phyloP scores from a whole-genome alignment of 2,888 invertebrate genomes.

The Gerris lacustris region DNA sequence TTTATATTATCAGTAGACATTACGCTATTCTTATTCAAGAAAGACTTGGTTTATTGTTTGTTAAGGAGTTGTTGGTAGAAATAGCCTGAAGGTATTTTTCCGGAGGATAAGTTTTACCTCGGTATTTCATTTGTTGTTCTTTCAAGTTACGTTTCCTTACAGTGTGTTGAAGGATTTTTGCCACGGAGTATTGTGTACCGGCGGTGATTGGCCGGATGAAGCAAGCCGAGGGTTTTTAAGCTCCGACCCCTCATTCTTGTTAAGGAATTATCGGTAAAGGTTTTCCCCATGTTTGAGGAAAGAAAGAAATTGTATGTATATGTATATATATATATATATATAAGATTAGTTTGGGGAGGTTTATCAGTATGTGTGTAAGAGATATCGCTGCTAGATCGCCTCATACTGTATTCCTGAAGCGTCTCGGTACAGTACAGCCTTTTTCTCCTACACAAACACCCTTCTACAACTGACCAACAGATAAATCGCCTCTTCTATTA shows the following conservation, averaged over 20 bases:
- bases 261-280: background rate
- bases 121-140: too few relatives aligned
- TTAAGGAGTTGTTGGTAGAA: too few relatives aligned
- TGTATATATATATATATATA: background rate
- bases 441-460: background rate
- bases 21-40: too few relatives aligned
- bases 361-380: background rate
- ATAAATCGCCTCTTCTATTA: slow-evolving; percentile 1
- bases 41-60: too few relatives aligned
- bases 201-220: slow-evolving; percentile 3
- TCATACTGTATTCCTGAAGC: background rate
- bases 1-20: too few relatives aligned
- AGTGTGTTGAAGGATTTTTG: background rate
- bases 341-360: background rate
- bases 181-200: background rate
- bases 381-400: background rate
- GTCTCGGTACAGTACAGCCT: background rate
- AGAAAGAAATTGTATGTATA: background rate
- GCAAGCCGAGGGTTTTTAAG: background rate
- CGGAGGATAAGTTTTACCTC: too few relatives aligned
- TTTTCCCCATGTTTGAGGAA: background rate
- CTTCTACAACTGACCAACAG: background rate
- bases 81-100: too few relatives aligned
- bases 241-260: background rate
- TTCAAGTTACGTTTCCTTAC: too few relatives aligned